Base-by-base conservation (phyloP, 2,888 invertebrate species). In the Euzophera pinguis region DNA sequence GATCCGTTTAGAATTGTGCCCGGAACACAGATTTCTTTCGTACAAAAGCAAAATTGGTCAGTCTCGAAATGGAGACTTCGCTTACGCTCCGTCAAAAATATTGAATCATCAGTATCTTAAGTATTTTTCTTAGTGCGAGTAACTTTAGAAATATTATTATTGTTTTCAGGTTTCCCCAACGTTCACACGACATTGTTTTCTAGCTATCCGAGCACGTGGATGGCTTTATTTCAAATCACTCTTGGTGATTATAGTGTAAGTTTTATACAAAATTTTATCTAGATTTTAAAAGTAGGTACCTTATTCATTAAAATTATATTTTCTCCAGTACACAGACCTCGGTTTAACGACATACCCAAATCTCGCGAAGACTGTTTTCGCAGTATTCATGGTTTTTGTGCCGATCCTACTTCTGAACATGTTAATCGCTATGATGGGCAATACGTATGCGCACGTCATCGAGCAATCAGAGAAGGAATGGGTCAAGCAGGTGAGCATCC, bases 401-500 rank as follows among this genome's bases (percentile, higher is more conserved):
- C 99, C 99, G 1, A 99, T 99, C 71, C 89, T 99, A 47, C 89
- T 99, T 69, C 92, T 99, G 10, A 99, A 99, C 93, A 99, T 93
- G 93, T 92, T 99, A 82, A 99, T 99, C 62, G 99, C 99, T 60
- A 99, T 99, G 99, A 99, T 99, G 99, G 99, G 99, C 34, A 99
- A 99, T 84, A 99, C 99, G 0, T 99, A 99, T 78, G 97, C 98
- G 0, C 97, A 97, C 67, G 98, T 99, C 55, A 99, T 99, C 65
- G 97, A 98, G 77, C 98, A 98, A 77, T 99, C 99, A 34, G 99
- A 99, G 83, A 99, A 99, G 84, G 99, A 99, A 78, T 99, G 98
- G 97, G 96, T 98, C 78, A 98, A 98, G 78, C 98, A 98, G 92
- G 96, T 82, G 14, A 54, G 54, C 47, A 22, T 9, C 17, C 9